A percentile compares a stretch with the other conserved stretches of the same genome.
Conservation (phyloP, 2,888 invertebrate genomes). For the Drosophila emarginata region DNA sequence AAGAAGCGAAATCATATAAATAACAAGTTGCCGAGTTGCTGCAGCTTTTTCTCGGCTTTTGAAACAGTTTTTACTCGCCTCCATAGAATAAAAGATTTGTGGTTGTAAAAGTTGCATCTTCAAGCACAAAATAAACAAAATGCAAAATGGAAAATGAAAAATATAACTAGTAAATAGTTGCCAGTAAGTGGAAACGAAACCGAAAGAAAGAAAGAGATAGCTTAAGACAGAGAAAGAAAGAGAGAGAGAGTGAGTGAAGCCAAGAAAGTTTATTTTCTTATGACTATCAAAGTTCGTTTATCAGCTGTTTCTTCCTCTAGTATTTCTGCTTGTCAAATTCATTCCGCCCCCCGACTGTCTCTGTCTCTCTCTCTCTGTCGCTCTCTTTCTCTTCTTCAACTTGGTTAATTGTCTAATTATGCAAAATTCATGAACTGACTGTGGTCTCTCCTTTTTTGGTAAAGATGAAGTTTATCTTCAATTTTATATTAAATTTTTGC, state of each 20-base stretch:
- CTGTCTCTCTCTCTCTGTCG: not conserved
- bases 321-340: slow-evolving; percentile 5
- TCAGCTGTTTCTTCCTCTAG: slow-evolving; percentile 2
- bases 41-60: slow-evolving; percentile 11
- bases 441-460: slow-evolving; percentile 7
- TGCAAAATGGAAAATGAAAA: slow-evolving; percentile 15
- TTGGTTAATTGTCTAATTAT: slow-evolving; percentile 43
- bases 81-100: slow-evolving; percentile 30
- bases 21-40: slow-evolving; percentile 14
- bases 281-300: slow-evolving; percentile 17
- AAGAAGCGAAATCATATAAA: slow-evolving; percentile 14
- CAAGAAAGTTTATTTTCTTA: slow-evolving; percentile 40
- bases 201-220: not conserved
- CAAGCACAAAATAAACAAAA: slow-evolving; percentile 38
- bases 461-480: slow-evolving; percentile 9
- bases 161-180: slow-evolving; percentile 19
- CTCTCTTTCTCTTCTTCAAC: slow-evolving; percentile 3
- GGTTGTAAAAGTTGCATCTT: slow-evolving; percentile 41
- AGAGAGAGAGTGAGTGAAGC: not conserved
- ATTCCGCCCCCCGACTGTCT: no score
- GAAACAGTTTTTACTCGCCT: slow-evolving; percentile 14
- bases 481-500: slow-evolving; percentile 4
- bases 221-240: not conserved
- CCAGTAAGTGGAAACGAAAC: not conserved
- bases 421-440: slow-evolving; percentile 39